These are phyloP conservation scores for Myiozetetes cayanensis DNA, from an alignment of 2,113 vertebrate genomes.

Conservation along the genomic window DNA sequence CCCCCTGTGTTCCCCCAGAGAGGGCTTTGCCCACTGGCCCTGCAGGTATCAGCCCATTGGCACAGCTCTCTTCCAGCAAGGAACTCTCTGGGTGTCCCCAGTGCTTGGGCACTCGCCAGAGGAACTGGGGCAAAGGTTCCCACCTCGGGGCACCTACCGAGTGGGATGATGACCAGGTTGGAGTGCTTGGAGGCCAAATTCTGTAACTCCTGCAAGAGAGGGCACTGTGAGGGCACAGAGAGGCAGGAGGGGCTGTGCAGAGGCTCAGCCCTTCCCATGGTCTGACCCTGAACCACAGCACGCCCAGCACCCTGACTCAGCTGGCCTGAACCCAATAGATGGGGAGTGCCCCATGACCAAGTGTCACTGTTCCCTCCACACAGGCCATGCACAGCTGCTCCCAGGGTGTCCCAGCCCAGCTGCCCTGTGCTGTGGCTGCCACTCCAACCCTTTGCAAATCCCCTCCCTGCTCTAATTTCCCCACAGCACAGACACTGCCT, in stretches of 20 bases:
- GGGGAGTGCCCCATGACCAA: rapidly evolving
- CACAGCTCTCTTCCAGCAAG: rapidly evolving
- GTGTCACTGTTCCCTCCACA: rapidly evolving
- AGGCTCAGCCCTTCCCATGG: neutral
- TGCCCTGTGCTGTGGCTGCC: neutral
- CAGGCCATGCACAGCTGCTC: neutral
- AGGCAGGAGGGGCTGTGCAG: neutral
- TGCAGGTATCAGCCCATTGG: neutral
- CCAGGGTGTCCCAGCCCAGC: rapidly evolving
- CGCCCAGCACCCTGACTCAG: neutral
- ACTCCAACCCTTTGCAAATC: neutral
- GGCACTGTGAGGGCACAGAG: rapidly evolving
- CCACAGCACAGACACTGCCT: neutral
- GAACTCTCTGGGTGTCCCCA: neutral
- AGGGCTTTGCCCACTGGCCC: neutral
- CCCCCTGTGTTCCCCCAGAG: neutral
- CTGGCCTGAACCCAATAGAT: neutral
- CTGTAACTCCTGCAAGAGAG: neutral
- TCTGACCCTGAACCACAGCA: neutral
- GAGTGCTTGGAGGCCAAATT: neutral
- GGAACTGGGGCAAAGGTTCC: rapidly evolving
- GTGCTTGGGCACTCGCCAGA: neutral
- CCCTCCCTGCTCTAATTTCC: neutral
- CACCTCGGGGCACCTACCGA: neutral
- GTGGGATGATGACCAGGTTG: neutral